Percentiles rank a stretch among this genome's conserved stretches.
These are phyloP conservation scores for Chroicocephalus ridibundus DNA, from an alignment of 2,113 vertebrate species.

Conservation along the genomic window DNA sequence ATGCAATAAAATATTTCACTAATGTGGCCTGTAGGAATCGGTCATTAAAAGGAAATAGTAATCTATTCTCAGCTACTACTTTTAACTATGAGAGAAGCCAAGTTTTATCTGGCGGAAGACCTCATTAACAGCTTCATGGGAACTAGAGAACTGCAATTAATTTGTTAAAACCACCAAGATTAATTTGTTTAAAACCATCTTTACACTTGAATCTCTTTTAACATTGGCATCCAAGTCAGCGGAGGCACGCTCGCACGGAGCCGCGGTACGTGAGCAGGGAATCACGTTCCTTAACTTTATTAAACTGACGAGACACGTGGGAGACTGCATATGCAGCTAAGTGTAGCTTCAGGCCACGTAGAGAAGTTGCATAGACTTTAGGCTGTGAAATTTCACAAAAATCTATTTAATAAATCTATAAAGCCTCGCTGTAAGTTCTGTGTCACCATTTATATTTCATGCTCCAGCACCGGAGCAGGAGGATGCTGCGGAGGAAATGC, in stretches of 20 bases:
- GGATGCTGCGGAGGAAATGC: not conserved
- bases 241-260: not conserved
- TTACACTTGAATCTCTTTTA: slow-evolving; percentile 47
- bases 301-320: slow-evolving; percentile 8
- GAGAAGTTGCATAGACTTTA: not conserved
- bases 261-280: not conserved
- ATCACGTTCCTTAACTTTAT: not conserved
- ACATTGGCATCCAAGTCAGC: slow-evolving; percentile 37
- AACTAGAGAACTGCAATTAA: slow-evolving; percentile 46
- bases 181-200: not conserved
- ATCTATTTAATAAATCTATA: slow-evolving; percentile 44
- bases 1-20: slow-evolving; percentile 11
- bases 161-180: not conserved
- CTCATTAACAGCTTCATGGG: slow-evolving; percentile 50
- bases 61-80: slow-evolving; percentile 39
- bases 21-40: slow-evolving; percentile 12
- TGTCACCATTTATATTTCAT: slow-evolving; percentile 24
- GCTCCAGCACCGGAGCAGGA: not conserved
- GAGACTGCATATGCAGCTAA: not conserved
- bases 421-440: not conserved
- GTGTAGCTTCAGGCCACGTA: slow-evolving; percentile 23
- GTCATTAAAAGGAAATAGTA: slow-evolving; percentile 45
- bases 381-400: slow-evolving; percentile 39
- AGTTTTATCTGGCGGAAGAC: slow-evolving; percentile 43
- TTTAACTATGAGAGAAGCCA: slow-evolving; percentile 15